Percentiles rank a stretch among this genome's conserved stretches.
These are phyloP conservation scores for Marisa cornuarietis DNA, from an alignment of 1,140 invertebrate species.

Conservation along the genomic window DNA sequence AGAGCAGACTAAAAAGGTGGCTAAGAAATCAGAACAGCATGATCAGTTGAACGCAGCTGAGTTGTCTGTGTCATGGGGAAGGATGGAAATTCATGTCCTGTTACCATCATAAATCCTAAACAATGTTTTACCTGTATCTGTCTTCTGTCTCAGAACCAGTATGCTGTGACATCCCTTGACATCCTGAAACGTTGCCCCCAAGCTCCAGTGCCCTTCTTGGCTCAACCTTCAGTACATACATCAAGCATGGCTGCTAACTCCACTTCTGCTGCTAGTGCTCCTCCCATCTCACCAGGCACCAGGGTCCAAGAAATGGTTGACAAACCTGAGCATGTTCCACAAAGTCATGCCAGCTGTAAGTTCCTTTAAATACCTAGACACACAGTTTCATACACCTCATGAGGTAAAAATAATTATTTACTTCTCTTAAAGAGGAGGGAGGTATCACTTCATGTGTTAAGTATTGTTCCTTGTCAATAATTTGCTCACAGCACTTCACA, in stretches of 20 bases:
- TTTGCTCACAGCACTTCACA: neutral
- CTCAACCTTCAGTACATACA: conserved; percentile 60
- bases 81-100: too few species aligned
- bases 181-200: conserved; percentile 69
- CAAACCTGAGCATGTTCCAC: neutral
- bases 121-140: conserved; percentile 9
- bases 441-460: too few species aligned
- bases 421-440: too few species aligned
- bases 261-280: neutral
- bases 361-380: neutral
- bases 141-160: conserved; percentile 66
- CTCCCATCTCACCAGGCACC: neutral
- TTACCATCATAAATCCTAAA: neutral
- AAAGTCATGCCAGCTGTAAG: neutral
- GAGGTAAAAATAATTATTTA: too few species aligned
- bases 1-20: too few species aligned
- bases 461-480: too few species aligned
- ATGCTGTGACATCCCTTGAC: conserved; percentile 68
- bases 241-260: neutral
- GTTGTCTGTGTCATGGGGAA: neutral
- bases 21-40: neutral
- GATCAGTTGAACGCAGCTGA: neutral
- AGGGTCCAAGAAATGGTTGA: neutral
- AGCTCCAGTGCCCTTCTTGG: conserved; percentile 70
- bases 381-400: neutral